Percentiles rank a stretch among this genome's conserved stretches.
Conservation (phyloP, 2,888 invertebrate genomes). For the Conchocele bisecta region DNA sequence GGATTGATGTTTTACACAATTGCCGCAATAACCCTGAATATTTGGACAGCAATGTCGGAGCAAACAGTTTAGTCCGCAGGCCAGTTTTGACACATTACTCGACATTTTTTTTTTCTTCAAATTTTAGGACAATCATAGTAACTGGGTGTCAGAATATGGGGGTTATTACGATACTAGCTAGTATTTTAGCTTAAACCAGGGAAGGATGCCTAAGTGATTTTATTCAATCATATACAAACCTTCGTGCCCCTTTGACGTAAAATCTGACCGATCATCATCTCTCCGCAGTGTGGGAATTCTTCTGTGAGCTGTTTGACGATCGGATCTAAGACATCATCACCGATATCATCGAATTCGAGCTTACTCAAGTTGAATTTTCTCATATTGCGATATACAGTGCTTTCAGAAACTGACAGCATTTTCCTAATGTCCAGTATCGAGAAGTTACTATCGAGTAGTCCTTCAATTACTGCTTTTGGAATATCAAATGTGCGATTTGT, state of each 20-base stretch:
- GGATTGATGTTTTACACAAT: no score
- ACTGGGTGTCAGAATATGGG: no score
- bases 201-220: no score
- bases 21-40: no score
- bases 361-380: not conserved
- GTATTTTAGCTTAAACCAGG: no score
- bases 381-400: constrained; percentile 29
- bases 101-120: no score
- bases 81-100: no score
- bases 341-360: constrained; percentile 8
- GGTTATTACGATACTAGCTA: no score
- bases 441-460: constrained; percentile 17
- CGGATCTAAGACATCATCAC: constrained; percentile 9
- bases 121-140: no score
- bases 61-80: no score
- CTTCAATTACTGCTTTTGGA: constrained; percentile 11
- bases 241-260: not conserved
- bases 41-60: no score
- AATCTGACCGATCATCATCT: constrained; percentile 4
- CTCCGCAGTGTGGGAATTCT: constrained; percentile 20
- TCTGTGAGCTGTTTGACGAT: not conserved
- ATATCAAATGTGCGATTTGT: not conserved
- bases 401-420: constrained; percentile 27
- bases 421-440: constrained; percentile 10
- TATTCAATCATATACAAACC: not conserved